Base-by-base conservation (phyloP, 92 coral and sea anemone genomes). In the Siderastrea radians region DNA sequence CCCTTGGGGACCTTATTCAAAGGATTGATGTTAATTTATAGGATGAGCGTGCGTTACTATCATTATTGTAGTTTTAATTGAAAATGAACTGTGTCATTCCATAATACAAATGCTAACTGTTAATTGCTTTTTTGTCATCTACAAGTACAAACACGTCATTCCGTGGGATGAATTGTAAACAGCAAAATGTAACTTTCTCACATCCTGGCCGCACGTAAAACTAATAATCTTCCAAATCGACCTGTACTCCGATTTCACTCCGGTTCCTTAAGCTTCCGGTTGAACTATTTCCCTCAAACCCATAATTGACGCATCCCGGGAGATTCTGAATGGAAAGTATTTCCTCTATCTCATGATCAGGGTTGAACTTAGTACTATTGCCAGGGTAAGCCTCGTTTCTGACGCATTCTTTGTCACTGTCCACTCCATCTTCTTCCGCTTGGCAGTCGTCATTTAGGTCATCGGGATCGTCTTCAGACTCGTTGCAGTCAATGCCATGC, bases 401-500 rank as follows among this genome's bases (percentile, higher is more conserved):
- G 50, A 50, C 82, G 58, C 77, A 77, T 26, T 78, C 92, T 13
- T 11, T 15, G 44, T 50, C 71, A 61, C 84, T 63, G 76, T 72
- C 89, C 14, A 51, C 46, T 54, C 58, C 74, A 45, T 77, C 78
- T 48, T 62, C 85, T 19, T 46, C 89, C 10, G 49, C 62, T 15
- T 16, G 38, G 11, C 14, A 51, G 38, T 50, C n/a, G 19, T 66
- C 15, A 3, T 43, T 54, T 12, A 19, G 61, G 49, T 49, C 84
- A 38, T 13, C 11, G 43, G 14, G 4, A 16, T 80, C 72, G 13
- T 82, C 84, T 1, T 89, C 89, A 49, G 81, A 80, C 26, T 84
- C 89, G 2, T 86, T 72, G 69, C 71, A 75, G 75, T 89, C 86
- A 4, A 89, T 72, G 6, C 92, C 92, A 26, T 89, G 92, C 45